Evolutionary conservation across 2,888 invertebrate species (phyloP).

Genomic region (Drosophila kanekoi): DNA sequence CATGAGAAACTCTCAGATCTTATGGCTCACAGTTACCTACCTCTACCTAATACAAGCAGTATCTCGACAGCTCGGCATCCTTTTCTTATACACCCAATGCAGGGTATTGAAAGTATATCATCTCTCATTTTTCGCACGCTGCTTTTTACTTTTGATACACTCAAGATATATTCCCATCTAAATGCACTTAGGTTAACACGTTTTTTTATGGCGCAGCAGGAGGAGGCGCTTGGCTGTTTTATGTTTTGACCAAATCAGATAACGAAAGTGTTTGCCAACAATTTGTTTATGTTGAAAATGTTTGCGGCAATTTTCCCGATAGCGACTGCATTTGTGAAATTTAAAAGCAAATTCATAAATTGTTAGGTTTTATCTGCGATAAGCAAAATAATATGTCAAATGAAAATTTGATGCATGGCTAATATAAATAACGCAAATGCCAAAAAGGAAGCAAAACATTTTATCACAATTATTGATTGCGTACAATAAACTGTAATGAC

Average conservation of each 20-base stretch:
- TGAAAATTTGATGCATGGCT: conserved; percentile 13
- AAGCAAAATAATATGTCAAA: conserved; percentile 4
- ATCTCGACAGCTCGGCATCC: background rate
- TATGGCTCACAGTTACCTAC: no score
- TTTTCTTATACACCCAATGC: no score
- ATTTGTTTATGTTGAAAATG: conserved; percentile 3
- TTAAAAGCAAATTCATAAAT: background rate
- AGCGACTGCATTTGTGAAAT: background rate
- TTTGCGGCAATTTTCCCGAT: background rate
- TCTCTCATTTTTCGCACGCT: conserved; percentile 11
- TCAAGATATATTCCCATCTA: conserved; percentile 26
- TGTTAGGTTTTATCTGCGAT: conserved; percentile 1
- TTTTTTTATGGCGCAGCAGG: conserved; percentile 14
- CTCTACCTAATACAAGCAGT: background rate
- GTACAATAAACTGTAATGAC: conserved; percentile 2
- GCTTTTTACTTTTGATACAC: conserved; percentile 27
- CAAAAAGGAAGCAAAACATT: background rate
- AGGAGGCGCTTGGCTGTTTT: background rate
- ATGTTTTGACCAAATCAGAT: conserved; percentile 10
- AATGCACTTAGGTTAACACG: conserved; percentile 23
- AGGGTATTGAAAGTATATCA: conserved; percentile 19
- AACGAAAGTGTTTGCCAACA: conserved; percentile 3
- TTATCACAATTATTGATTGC: conserved; percentile 17
- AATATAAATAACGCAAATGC: conserved; percentile 1
- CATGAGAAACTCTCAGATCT: no score